Base-by-base conservation (phyloP, 2,888 invertebrate species). In the Trilocha varians region DNA sequence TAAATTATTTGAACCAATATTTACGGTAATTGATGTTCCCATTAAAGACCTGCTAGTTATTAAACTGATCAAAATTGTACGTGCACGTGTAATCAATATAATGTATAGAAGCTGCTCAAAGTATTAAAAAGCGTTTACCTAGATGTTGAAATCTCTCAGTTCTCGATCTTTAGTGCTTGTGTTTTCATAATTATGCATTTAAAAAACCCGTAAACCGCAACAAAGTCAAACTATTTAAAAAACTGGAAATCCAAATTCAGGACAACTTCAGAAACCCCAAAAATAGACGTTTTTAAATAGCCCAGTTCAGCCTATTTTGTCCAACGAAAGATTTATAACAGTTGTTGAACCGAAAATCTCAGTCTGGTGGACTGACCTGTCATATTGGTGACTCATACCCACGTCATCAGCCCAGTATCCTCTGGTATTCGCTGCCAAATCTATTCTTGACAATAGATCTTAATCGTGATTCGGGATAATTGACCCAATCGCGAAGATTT, bases 381-480 rank as follows among this genome's bases (percentile, higher is more conserved):
- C 67, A 63, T 49, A 53, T 41, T 25, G 6, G 53, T 75, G 77
- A 77, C 46, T 77, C 74, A 76, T 43, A 40, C 38, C 16, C 59
- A 53, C 51, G 58, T 64, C 57, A 55, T 51, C 68, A 64, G 62
- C 64, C 69, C 67, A 25, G 60, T 70, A 70, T 67, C 67, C 59
- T 65, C 70, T 62, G 56, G 55, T 58, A 54, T 48, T 48, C 62
- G 52, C 62, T 78, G 78, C 79, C 78, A 78, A 75, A 45, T 78
- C 79, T 79, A 79, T 78, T 79, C 70, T 75, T 69, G 70, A 57
- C 59, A 59, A 62, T 59, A 58, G 51, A 51, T 53, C 33, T 25
- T 25, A 11, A 25, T 11, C 11, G 25, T 9, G 25, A 25, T 11
- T 6, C 25, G 25, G 25, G 2, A 2, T 25, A 25, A 25, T 11